phyloP scores from a whole-genome alignment of 1,140 invertebrate species.

The Lucilia cuprina region DNA sequence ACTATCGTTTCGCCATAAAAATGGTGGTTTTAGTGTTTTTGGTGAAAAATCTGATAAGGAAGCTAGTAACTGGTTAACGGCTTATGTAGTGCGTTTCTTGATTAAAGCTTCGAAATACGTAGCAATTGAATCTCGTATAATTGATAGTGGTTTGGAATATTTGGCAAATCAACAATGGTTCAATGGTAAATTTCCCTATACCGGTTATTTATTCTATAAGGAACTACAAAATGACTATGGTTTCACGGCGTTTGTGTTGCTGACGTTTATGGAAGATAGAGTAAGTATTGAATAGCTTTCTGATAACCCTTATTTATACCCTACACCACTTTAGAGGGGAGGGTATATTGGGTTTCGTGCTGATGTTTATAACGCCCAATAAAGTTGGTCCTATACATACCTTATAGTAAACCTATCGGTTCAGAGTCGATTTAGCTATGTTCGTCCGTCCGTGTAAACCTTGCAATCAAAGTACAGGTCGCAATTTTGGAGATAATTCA shows the following conservation, averaged over 20 bases:
- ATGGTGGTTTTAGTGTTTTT: slow-evolving; percentile 96
- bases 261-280: not conserved
- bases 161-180: not conserved
- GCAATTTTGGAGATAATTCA: too few species aligned
- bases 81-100: slow-evolving; percentile 87
- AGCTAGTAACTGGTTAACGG: slow-evolving; percentile 71
- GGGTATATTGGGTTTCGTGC: too few species aligned
- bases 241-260: not conserved
- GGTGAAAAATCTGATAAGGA: slow-evolving; percentile 63
- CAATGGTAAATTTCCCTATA: slow-evolving; percentile 11
- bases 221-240: not conserved
- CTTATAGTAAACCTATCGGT: too few species aligned
- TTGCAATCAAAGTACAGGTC: too few species aligned
- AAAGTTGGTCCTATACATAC: too few species aligned
- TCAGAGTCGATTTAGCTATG: too few species aligned
- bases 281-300: not conserved
- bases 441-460: too few species aligned
- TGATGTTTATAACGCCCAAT: too few species aligned
- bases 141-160: slow-evolving; percentile 11
- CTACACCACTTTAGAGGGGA: too few species aligned
- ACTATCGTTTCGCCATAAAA: slow-evolving; percentile 84
- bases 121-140: not conserved
- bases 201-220: not conserved
- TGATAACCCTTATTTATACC: too few species aligned
- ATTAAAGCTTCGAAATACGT: slow-evolving; percentile 65